Percentiles rank a stretch among this genome's conserved stretches.
These are phyloP conservation scores for Circaetus cinerascens DNA, from an alignment of 2,113 vertebrate genomes.

Conservation along the genomic window DNA sequence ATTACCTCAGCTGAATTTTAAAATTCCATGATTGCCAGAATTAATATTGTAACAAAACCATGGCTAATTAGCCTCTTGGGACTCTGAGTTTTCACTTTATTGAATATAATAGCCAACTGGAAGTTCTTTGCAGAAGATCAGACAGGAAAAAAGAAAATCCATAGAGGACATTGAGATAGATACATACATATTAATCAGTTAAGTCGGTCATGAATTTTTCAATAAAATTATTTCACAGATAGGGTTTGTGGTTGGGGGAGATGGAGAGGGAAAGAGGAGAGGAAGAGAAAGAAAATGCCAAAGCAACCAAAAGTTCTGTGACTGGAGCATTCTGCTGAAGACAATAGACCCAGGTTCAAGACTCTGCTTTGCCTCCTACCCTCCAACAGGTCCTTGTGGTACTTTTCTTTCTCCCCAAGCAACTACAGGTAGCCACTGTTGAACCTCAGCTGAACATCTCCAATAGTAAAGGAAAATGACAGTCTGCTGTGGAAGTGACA, in stretches of 20 bases:
- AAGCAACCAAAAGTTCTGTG: background rate
- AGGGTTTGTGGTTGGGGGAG: background rate
- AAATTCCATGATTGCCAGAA: background rate
- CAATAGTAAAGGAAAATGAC: background rate
- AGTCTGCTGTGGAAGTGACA: conserved; percentile 9
- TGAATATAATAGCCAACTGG: background rate
- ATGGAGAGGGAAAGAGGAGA: background rate
- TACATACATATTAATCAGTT: background rate
- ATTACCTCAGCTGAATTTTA: conserved; percentile 17
- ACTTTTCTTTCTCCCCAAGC: background rate
- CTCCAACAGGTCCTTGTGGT: background rate
- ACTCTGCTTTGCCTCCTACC: background rate
- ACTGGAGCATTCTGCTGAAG: background rate
- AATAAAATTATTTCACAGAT: background rate
- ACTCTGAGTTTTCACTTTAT: background rate
- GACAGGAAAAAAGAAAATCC: background rate
- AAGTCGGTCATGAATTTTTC: background rate
- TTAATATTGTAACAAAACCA: conserved; percentile 8
- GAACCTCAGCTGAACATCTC: background rate
- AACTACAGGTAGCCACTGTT: background rate
- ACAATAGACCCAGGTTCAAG: background rate
- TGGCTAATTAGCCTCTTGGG: conserved; percentile 6
- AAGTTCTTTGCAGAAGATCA: background rate
- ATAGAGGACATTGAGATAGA: background rate
- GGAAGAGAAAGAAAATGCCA: background rate